Conservation (phyloP, 2,113 vertebrate species). For the Myocastor coypus region DNA sequence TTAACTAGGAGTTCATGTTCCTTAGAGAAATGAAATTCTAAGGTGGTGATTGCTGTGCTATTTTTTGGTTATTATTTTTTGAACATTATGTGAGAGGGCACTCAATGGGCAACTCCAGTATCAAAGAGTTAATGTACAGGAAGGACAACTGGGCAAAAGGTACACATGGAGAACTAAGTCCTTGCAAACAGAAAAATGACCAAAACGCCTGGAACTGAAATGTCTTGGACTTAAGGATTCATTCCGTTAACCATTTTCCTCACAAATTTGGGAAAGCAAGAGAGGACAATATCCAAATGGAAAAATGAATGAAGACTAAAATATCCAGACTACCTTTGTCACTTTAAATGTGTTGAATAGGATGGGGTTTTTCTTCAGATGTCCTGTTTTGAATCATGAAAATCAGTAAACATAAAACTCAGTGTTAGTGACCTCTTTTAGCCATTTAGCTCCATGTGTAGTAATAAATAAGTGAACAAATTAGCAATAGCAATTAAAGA, state of each 20-base stretch:
- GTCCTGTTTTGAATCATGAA: conserved; percentile 48
- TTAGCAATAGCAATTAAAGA: conserved; percentile 45
- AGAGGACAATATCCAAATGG: neutral
- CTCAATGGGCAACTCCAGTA: conserved; percentile 23
- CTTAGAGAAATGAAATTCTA: conserved; percentile 14
- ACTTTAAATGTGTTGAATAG: neutral
- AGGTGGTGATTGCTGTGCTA: conserved; percentile 32
- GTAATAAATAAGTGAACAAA: conserved; percentile 63
- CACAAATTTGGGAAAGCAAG: conserved; percentile 61
- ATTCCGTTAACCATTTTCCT: conserved; percentile 37
- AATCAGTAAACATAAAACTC: conserved; percentile 17
- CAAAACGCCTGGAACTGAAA: conserved; percentile 75
- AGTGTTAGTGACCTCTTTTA: conserved; percentile 42
- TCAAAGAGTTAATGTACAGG: conserved; percentile 73
- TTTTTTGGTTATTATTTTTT: conserved; percentile 58
- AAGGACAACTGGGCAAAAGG: conserved; percentile 76
- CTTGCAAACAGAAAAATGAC: conserved; percentile 67
- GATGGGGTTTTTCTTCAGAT: neutral
- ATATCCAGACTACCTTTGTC: neutral
- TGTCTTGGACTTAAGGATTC: conserved; percentile 63
- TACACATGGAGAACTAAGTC: conserved; percentile 69
- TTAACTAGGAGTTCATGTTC: neutral
- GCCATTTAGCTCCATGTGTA: conserved; percentile 43
- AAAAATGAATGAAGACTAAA: conserved; percentile 17
- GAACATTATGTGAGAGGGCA: conserved; percentile 65